A percentile compares a stretch with the other conserved stretches of the same genome.
Evolutionary conservation across 2,797 vertebrate species (phyloP).

Genomic region (Protonibea diacanthus): DNA sequence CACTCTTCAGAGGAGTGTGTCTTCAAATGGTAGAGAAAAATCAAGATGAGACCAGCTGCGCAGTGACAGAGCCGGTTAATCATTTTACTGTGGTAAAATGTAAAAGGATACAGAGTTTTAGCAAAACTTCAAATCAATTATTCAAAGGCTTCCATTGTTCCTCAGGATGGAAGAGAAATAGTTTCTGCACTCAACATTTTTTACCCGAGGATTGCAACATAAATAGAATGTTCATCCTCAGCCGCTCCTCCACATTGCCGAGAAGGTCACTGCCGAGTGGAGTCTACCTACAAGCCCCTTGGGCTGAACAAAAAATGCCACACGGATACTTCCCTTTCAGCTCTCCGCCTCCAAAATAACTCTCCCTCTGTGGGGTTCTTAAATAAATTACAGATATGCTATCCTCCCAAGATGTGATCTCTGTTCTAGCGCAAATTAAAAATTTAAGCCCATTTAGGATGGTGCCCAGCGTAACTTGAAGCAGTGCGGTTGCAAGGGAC

Average conservation of each 20-base stretch:
- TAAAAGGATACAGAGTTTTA: slow-evolving; percentile 65
- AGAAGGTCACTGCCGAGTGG: slow-evolving; percentile 74
- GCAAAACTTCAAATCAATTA: slow-evolving; percentile 73
- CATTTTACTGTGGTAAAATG: slow-evolving; percentile 54
- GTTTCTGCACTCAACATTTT: slow-evolving; percentile 51
- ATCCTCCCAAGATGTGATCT: slow-evolving; percentile 85
- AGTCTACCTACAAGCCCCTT: slow-evolving; percentile 71
- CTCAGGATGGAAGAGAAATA: slow-evolving; percentile 37
- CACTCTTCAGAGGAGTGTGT: slow-evolving; percentile 30
- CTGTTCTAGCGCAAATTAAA: slow-evolving; percentile 85
- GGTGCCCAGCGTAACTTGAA: slow-evolving; percentile 79
- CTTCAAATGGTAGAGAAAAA: slow-evolving; percentile 50
- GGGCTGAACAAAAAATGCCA: slow-evolving; percentile 69
- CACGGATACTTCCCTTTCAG: slow-evolving; percentile 71
- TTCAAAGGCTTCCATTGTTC: slow-evolving; percentile 66
- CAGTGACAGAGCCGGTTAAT: slow-evolving; percentile 49
- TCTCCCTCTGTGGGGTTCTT: slow-evolving; percentile 72
- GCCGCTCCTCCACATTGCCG: slow-evolving; percentile 41
- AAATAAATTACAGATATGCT: slow-evolving; percentile 85
- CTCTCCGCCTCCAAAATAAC: slow-evolving; percentile 78
- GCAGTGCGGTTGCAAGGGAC: slow-evolving; percentile 72
- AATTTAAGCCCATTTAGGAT: slow-evolving; percentile 85
- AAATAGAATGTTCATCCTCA: slow-evolving; percentile 68
- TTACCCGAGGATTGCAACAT: slow-evolving; percentile 55
- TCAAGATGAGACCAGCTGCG: slow-evolving; percentile 45